These are phyloP conservation scores for Equus przewalskii DNA, from an alignment of 2,113 vertebrate genomes.

Conservation along the genomic window DNA sequence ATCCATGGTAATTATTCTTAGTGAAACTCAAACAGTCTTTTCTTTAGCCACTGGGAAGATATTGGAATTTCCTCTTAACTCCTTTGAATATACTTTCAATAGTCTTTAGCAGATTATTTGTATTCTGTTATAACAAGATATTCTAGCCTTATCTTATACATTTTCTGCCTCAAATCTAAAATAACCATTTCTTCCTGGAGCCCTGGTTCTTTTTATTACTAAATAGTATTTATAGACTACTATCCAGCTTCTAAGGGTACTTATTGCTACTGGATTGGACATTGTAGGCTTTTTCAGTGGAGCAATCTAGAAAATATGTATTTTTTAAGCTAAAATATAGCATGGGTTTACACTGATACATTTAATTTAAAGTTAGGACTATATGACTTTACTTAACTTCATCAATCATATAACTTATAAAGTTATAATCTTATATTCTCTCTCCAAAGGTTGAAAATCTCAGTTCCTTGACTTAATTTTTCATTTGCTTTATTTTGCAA, in stretches of 20 bases:
- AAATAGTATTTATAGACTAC: not conserved
- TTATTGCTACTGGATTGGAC: not conserved
- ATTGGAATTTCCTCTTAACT: not conserved
- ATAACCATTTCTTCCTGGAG: not conserved
- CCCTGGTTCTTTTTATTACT: not conserved
- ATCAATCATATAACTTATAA: not conserved
- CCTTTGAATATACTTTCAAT: not conserved
- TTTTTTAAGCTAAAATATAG: not conserved
- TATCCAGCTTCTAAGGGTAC: accelerated
- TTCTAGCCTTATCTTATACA: not conserved
- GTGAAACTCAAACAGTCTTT: not conserved
- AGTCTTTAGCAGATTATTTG: not conserved
- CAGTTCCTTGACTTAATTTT: not conserved
- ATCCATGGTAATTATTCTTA: not conserved
- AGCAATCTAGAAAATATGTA: not conserved
- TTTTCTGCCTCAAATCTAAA: not conserved
- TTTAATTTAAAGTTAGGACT: not conserved
- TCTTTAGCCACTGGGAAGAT: not conserved
- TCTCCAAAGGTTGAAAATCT: not conserved
- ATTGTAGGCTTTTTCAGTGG: not conserved
- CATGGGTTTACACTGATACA: not conserved
- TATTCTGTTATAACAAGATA: not conserved
- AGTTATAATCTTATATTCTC: too few species aligned
- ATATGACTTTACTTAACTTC: not conserved
- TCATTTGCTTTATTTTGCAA: not conserved